A percentile compares a stretch with the other conserved stretches of the same genome.
Conservation (phyloP, 2,113 vertebrate species). For the Nerophis lumbriciformis region DNA sequence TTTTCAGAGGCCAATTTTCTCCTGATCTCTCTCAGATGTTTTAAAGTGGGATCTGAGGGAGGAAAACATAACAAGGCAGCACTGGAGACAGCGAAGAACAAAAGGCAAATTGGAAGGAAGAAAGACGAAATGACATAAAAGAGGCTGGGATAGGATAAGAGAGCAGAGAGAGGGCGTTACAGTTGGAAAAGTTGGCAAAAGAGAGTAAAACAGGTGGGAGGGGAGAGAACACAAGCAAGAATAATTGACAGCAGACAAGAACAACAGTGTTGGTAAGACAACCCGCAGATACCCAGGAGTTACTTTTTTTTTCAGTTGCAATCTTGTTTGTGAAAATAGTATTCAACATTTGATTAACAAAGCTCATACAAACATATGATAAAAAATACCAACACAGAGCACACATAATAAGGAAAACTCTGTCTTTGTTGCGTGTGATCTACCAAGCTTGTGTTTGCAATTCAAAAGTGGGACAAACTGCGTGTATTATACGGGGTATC, state of each 20-base stretch:
- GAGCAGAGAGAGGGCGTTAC: constrained; percentile 49
- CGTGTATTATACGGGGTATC: no score
- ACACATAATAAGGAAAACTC: background rate
- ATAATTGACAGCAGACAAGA: constrained; percentile 43
- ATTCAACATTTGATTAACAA: constrained; percentile 17
- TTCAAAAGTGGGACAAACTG: background rate
- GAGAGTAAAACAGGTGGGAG: constrained; percentile 61
- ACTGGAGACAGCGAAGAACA: constrained; percentile 55
- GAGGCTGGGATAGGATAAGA: constrained; percentile 59
- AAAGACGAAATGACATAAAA: constrained; percentile 61
- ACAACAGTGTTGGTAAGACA: constrained; percentile 25
- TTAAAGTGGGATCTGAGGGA: constrained; percentile 66
- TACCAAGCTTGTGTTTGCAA: background rate
- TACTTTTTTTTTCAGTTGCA: constrained; percentile 16
- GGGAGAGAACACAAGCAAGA: constrained; percentile 44
- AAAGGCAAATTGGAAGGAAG: constrained; percentile 64
- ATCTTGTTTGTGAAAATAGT: constrained; percentile 11
- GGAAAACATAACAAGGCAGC: constrained; percentile 65
- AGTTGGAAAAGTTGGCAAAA: constrained; percentile 52
- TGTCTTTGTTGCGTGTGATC: no score
- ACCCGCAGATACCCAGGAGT: constrained; percentile 15
- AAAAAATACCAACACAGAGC: background rate
- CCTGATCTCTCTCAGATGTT: constrained; percentile 68
- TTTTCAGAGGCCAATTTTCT: constrained; percentile 66
- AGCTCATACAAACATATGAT: background rate